Evolutionary conservation across 2,113 vertebrate genomes (phyloP), one percentile per base, ranked within the genome.

Genomic region (Caranx ignobilis): DNA sequence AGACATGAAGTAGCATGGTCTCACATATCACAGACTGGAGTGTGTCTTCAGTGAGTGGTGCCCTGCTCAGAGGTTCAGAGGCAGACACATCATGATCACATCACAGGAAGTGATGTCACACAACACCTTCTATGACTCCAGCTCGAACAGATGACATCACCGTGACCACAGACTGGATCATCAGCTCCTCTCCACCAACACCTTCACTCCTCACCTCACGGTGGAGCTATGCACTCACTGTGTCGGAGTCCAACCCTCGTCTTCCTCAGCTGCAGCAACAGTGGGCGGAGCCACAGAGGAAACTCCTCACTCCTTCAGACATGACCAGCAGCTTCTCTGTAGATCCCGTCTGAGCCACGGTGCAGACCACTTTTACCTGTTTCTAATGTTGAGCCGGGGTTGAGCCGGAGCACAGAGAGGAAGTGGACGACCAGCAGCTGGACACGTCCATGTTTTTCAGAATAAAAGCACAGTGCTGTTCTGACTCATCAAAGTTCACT

Each of bases 181-280:
- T 26, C 26, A 26, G 26, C 26, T 26, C 26, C 26, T 26, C 26
- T 26, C 26, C 26, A 26, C 26, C 26, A 26, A 26, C 26, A 26
- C 26, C 26, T 26, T 26, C 26, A 26, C 26, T 26, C 26, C 26
- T 26, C 26, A 26, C 26, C 26, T 26, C 26, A 26, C 26, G 26
- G 26, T 26, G 26, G 0, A 88, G 87, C 87, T 91, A 89, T 89
- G 89, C 89, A 92, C 54, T 1, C 12, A 12, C 72, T 10, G 13
- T 1, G 60, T 37, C n/a, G 11, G 15, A 48, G 47, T 3, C 0
- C 48, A 59, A 86, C 87, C 83, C 5, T 9, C 0, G 88, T 90
- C 88, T 91, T 91, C 90, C 90, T 62, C 52, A 54, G 4, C 8
- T 45, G 6, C 31, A 7, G 61, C 39, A 2, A 34, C 1, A 48